Percentiles rank a stretch among this genome's conserved stretches.
These are phyloP conservation scores for Drosophila basisetae DNA, from an alignment of 2,888 invertebrate species.

Conservation along the genomic window DNA sequence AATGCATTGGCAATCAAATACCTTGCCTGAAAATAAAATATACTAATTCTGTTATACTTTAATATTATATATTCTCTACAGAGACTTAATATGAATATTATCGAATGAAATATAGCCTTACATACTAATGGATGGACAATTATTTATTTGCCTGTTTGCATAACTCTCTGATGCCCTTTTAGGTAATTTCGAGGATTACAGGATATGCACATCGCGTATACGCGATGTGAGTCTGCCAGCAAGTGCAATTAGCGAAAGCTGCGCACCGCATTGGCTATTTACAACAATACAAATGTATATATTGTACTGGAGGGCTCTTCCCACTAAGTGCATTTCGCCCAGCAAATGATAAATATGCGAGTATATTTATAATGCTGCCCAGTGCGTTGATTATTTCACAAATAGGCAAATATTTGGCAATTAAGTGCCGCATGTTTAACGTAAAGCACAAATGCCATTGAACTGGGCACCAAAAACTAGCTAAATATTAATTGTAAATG, in stretches of 20 bases:
- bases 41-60: background rate
- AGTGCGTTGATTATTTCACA: conserved; percentile 55
- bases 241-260: conserved; percentile 65
- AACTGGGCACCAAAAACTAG: conserved; percentile 9
- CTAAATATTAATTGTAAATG: conserved; percentile 48
- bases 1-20: background rate
- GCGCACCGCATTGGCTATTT: conserved; percentile 52
- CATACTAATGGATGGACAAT: background rate
- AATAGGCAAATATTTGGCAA: conserved; percentile 68
- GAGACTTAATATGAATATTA: background rate
- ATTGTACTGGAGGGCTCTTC: conserved; percentile 10
- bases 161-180: background rate
- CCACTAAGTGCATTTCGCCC: conserved; percentile 8
- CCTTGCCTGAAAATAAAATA: conserved; percentile 2
- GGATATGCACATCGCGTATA: conserved; percentile 49
- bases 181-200: background rate
- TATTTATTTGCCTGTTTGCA: background rate
- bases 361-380: conserved; percentile 38
- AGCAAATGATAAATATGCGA: conserved; percentile 32
- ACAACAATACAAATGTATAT: conserved; percentile 43
- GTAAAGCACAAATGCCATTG: conserved; percentile 28
- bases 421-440: conserved; percentile 42
- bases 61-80: background rate
- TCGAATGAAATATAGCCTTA: background rate
- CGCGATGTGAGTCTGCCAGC: conserved; percentile 28